Base-by-base conservation (phyloP, 2,888 invertebrate genomes). In the Chloromyia formosa region DNA sequence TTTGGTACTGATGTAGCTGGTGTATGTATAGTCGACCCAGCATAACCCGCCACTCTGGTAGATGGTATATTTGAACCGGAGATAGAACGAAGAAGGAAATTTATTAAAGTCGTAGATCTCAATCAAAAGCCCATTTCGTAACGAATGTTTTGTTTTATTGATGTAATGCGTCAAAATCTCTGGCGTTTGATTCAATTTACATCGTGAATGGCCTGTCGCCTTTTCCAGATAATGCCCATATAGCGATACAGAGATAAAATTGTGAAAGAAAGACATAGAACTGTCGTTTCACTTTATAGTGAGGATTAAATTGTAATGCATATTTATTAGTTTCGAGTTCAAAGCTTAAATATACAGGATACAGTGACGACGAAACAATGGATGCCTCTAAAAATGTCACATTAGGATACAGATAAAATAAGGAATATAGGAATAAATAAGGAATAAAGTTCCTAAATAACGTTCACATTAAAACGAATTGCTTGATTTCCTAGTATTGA, bases 81-180 rank as follows among this genome's bases (percentile, higher is more conserved):
- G 49, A 49, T n/a, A 49, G 49, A 49, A n/a, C 12, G 16, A 14
- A 14, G 12, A 56, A 16, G 54, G 40, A 64, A 75, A 75, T 76
- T 76, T 76, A 76, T 76, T 76, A 75, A 75, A 68, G 73, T 60
- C 74, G 62, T 76, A 76, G 73, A 76, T 76, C 76, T 76, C 75
- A 76, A 76, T 76, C 76, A 76, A 76, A 76, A 74, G 71, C n/a
- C 75, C 75, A 76, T 76, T 76, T 58, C 64, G 56, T 40, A 74
- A 18, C 58, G 74, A 76, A 75, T 74, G 74, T 75, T 76, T 71
- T 49, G 71, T 75, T 76, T 75, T 76, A 76, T 76, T 76, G 76
- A 76, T 76, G 76, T 76, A 76, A 76, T 76, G 74, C 75, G 75
- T 76, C 75, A 76, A 76, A 76, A 76, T 75, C 76, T 71, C 73